phyloP scores from a whole-genome alignment of 1,140 invertebrate genomes.

The Hormaphis cornu region DNA sequence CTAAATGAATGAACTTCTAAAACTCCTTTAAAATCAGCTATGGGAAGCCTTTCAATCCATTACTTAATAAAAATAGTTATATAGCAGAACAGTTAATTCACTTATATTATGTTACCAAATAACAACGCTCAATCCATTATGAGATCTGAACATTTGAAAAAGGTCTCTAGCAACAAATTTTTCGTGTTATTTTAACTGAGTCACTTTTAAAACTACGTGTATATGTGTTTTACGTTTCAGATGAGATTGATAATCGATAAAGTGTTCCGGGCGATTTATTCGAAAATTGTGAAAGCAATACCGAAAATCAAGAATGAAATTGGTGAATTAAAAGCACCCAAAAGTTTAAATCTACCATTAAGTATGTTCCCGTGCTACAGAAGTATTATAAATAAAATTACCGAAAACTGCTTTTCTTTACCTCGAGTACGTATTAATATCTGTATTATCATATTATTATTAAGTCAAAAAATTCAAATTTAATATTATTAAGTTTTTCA shows the following conservation, averaged over 20 bases:
- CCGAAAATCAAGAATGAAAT: neutral
- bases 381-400: slow-evolving; percentile 1
- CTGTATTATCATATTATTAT: neutral
- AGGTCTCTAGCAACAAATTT: too few relatives aligned
- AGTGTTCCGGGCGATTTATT: neutral
- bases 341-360: neutral
- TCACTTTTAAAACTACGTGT: too few relatives aligned
- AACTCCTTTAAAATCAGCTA: too few relatives aligned
- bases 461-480: neutral
- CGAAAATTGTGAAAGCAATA: neutral
- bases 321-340: neutral
- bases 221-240: neutral
- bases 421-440: neutral
- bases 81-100: too few relatives aligned
- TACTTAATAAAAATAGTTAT: too few relatives aligned
- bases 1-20: too few relatives aligned
- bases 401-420: neutral
- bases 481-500: too few relatives aligned
- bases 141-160: too few relatives aligned
- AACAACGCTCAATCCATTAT: too few relatives aligned
- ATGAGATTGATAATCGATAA: neutral
- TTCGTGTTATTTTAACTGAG: neutral
- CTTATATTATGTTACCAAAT: too few relatives aligned
- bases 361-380: neutral
- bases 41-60: too few relatives aligned